Percentiles rank a stretch among this genome's conserved stretches.
Conservation (phyloP, 35 echinoderm and acorn worm genomes). For the Lytechinus pictus region DNA sequence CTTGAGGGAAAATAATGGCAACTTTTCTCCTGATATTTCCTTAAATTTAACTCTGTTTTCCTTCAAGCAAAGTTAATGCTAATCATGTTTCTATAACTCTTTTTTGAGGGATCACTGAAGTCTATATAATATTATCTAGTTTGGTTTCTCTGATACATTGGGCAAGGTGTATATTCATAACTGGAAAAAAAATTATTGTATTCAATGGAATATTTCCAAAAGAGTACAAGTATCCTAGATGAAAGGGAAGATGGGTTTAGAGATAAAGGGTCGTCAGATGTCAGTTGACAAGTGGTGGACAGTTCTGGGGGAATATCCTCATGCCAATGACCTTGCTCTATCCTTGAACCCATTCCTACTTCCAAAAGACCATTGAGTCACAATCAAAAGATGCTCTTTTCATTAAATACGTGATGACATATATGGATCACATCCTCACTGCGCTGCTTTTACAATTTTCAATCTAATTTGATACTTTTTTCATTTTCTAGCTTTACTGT, state of each 20-base stretch:
- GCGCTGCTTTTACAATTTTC: no score
- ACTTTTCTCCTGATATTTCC: no score
- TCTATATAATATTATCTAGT: no score
- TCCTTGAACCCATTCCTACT: background rate
- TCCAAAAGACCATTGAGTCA: background rate
- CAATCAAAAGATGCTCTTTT: background rate
- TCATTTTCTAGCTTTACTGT: background rate
- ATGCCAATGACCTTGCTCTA: background rate
- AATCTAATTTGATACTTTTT: no score
- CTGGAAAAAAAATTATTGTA: background rate
- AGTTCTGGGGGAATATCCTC: background rate
- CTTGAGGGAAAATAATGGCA: no score
- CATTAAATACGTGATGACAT: background rate
- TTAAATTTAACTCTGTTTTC: no score
- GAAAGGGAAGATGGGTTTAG: background rate
- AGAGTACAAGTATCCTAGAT: background rate
- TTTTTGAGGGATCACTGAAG: no score
- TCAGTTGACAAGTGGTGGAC: background rate
- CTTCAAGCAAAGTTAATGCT: no score
- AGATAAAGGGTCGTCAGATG: background rate
- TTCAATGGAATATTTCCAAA: background rate
- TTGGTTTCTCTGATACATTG: no score
- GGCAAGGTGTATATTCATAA: background rate
- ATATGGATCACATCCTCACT: background rate
- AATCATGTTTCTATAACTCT: no score